These are phyloP conservation scores for Hydractinia echinata DNA, from an alignment of 30 jellyfish, hydroid and myxozoan species.

Conservation along the genomic window DNA sequence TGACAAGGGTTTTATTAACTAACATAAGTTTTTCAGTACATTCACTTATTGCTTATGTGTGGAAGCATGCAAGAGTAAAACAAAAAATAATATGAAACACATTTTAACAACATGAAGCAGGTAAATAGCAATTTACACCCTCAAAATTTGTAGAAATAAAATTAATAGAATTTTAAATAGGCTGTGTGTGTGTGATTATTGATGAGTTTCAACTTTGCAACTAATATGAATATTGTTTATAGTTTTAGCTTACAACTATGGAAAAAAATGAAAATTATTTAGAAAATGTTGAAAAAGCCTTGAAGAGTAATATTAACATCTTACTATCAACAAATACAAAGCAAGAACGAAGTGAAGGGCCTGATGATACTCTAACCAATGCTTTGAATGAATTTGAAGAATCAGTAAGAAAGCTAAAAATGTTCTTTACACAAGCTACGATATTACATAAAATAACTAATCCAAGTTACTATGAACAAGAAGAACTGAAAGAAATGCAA, in stretches of 20 bases:
- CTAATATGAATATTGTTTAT: too few relatives aligned
- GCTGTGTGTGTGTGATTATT: too few relatives aligned
- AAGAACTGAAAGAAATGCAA: constrained; percentile 2
- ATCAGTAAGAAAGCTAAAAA: neutral
- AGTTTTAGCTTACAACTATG: neutral
- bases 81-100: too few relatives aligned
- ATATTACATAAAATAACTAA: neutral
- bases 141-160: too few relatives aligned
- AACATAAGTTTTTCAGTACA: too few relatives aligned
- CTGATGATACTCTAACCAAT: constrained; percentile 6
- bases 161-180: too few relatives aligned
- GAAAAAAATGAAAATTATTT: neutral
- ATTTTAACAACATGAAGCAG: too few relatives aligned
- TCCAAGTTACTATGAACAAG: constrained; percentile 10
- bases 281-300: constrained; percentile 9
- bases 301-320: constrained; percentile 3
- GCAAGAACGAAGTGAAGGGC: neutral
- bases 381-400: constrained; percentile 22
- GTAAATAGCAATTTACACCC: too few relatives aligned
- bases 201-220: too few relatives aligned
- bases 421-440: neutral
- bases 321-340: neutral
- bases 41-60: too few relatives aligned
- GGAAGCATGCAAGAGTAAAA: too few relatives aligned
- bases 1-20: too few relatives aligned